Evolutionary conservation across 2,888 invertebrate genomes (phyloP).

Genomic region (Noctua comes): DNA sequence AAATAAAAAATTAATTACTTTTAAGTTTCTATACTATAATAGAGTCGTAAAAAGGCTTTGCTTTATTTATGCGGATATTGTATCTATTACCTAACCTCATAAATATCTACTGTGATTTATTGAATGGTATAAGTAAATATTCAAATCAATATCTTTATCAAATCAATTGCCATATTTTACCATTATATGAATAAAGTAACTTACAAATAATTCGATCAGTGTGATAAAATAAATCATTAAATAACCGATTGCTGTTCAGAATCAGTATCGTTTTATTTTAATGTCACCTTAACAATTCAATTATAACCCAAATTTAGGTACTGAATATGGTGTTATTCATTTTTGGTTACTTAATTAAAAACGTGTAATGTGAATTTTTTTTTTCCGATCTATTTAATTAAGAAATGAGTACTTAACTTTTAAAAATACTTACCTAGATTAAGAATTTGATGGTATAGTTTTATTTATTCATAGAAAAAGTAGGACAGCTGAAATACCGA

Average conservation of each 20-base stretch:
- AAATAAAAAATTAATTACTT: too few species aligned
- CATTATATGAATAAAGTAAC: neutral
- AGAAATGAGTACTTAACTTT: too few species aligned
- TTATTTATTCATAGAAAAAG: neutral
- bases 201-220: neutral
- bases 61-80: neutral
- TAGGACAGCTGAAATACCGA: slow-evolving; percentile 6
- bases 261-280: neutral
- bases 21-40: neutral
- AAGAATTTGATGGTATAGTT: neutral
- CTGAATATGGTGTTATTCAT: neutral
- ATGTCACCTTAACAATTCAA: neutral
- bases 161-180: neutral
- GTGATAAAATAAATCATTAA: slow-evolving; percentile 3
- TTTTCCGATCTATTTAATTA: neutral
- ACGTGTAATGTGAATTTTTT: neutral
- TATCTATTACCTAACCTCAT: neutral
- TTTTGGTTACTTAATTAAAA: neutral
- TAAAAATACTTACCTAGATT: too few species aligned
- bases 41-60: neutral
- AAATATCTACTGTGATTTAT: neutral
- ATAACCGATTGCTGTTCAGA: neutral
- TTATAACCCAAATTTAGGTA: neutral
- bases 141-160: neutral
- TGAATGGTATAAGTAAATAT: neutral